phyloP scores from a whole-genome alignment of 2,113 vertebrate species.

The Sphaerodactylus townsendi region DNA sequence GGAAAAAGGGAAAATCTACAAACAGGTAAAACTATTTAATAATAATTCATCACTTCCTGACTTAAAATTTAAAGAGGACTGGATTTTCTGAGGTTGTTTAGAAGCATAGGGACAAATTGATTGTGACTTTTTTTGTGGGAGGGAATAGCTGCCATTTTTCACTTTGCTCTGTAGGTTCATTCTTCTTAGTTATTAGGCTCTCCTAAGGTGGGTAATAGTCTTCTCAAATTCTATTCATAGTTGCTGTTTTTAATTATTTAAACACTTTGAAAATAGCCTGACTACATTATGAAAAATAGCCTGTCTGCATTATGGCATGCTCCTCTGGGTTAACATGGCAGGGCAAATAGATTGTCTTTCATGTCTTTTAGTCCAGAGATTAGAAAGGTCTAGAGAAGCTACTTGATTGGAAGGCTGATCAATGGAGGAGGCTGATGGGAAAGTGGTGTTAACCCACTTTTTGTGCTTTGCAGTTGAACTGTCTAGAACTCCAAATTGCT shows the following conservation, averaged over 20 bases:
- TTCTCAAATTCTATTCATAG: background rate
- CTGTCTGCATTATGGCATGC: background rate
- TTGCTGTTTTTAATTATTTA: background rate
- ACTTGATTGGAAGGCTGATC: background rate
- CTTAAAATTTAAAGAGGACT: background rate
- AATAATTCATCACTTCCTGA: background rate
- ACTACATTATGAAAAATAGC: background rate
- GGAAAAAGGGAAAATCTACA: constrained; percentile 84
- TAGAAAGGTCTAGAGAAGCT: background rate
- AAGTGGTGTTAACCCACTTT: background rate
- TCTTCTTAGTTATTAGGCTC: background rate
- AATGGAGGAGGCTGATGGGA: background rate
- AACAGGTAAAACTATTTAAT: constrained; percentile 72
- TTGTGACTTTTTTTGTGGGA: background rate
- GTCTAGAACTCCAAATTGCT: background rate
- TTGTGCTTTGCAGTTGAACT: background rate
- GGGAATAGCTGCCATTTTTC: background rate
- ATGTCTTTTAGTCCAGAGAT: background rate
- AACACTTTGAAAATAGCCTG: background rate
- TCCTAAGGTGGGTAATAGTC: background rate
- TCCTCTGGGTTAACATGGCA: background rate
- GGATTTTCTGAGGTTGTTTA: background rate
- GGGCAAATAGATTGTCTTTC: background rate
- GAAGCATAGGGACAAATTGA: background rate
- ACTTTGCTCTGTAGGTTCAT: background rate